Evolutionary conservation across 2,888 invertebrate species (phyloP).

Genomic region (Seira ritae): DNA sequence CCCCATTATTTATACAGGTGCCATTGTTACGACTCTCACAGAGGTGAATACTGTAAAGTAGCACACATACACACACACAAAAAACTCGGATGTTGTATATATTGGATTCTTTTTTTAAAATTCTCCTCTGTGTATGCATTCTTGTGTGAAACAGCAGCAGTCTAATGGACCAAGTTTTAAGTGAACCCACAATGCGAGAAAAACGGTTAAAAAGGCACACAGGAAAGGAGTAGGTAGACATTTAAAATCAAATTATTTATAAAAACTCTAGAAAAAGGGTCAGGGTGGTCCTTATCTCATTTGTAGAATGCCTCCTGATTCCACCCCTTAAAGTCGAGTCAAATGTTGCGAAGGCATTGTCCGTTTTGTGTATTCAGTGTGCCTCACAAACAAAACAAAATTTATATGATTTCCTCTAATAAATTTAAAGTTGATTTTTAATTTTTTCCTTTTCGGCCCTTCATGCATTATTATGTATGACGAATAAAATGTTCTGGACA

Average conservation of each 20-base stretch:
- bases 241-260: constrained; percentile 65
- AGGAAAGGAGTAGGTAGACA: constrained; percentile 48
- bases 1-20: constrained; percentile 46
- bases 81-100: no score
- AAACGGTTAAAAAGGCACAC: constrained; percentile 47
- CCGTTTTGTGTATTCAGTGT: no score
- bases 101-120: no score
- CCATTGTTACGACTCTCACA: constrained; percentile 32
- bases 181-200: constrained; percentile 9
- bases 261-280: constrained; percentile 58
- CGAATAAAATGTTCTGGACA: no score
- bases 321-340: no score
- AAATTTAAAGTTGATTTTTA: constrained; percentile 44
- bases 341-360: no score
- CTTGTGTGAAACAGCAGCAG: constrained; percentile 40
- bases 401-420: constrained; percentile 38
- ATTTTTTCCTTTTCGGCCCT: no score
- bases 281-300: constrained; percentile 65
- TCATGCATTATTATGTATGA: no score
- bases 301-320: constrained; percentile 50
- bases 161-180: no score
- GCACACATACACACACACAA: no score
- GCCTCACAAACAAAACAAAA: no score
- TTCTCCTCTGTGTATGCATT: constrained; percentile 13
- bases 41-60: constrained; percentile 18